These are phyloP conservation scores for Heliothis subflexa DNA, from an alignment of 1,140 invertebrate species.

Conservation along the genomic window DNA sequence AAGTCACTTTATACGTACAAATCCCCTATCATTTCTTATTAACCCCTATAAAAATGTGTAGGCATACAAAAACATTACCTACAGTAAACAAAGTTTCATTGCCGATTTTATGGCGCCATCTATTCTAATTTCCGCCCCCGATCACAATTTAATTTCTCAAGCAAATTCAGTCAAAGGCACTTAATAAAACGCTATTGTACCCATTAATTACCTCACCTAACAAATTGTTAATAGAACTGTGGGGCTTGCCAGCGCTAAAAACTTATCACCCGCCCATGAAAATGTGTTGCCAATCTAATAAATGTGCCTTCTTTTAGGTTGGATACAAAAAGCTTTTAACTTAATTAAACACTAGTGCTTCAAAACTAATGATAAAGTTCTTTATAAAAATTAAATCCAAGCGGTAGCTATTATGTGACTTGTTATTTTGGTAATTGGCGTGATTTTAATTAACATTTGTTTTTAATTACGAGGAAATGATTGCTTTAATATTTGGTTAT, in stretches of 20 bases:
- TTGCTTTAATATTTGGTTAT: background rate
- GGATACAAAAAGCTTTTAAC: constrained; percentile 28
- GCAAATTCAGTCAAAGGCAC: constrained; percentile 24
- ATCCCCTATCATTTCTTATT: too few relatives aligned
- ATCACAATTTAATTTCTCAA: constrained; percentile 10
- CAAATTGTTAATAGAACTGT: constrained; percentile 22
- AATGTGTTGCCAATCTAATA: constrained; percentile 36
- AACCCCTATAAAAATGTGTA: too few relatives aligned
- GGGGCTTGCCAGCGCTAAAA: constrained; percentile 25
- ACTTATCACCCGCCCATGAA: constrained; percentile 12
- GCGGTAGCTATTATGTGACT: background rate
- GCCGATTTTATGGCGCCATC: background rate
- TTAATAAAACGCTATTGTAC: constrained; percentile 32
- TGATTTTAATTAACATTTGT: background rate
- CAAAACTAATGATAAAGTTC: background rate
- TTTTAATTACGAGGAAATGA: background rate
- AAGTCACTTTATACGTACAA: too few relatives aligned
- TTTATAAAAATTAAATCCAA: background rate
- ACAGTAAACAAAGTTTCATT: background rate
- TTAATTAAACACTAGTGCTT: constrained; percentile 29
- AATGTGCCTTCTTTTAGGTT: background rate
- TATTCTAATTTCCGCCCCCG: background rate
- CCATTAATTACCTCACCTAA: constrained; percentile 20
- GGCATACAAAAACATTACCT: too few relatives aligned
- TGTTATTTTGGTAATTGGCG: background rate